Conservation (phyloP, 2,797 vertebrate species). For the Dipus sagitta region DNA sequence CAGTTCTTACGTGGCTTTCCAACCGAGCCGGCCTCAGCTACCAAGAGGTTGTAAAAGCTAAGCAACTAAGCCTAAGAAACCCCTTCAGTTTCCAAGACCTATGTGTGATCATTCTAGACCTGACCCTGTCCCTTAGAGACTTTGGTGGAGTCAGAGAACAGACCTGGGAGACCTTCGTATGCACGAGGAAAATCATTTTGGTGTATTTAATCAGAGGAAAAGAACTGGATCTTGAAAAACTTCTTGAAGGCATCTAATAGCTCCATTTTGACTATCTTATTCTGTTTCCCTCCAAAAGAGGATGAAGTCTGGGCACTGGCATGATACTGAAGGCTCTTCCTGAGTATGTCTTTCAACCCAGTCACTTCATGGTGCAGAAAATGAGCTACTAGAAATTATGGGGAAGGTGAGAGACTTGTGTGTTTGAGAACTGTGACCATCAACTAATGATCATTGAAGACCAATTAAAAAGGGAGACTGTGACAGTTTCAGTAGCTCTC, state of each 20-base stretch:
- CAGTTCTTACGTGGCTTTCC: neutral
- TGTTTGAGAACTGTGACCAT: no score
- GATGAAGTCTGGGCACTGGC: fast-evolving
- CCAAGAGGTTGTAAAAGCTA: neutral
- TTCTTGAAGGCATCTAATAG: no score
- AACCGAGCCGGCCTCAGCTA: neutral
- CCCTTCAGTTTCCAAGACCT: neutral
- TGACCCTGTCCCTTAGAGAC: neutral
- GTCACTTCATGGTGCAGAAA: no score
- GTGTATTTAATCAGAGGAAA: neutral
- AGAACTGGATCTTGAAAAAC: neutral
- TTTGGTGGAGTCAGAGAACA: neutral
- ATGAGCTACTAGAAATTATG: no score
- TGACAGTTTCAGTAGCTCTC: no score
- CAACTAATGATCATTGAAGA: no score
- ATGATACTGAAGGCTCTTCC: neutral
- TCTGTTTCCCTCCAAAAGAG: neutral
- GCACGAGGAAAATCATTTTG: neutral
- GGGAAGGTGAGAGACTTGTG: no score
- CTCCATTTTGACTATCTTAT: neutral
- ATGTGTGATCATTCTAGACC: neutral
- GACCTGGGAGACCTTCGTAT: neutral
- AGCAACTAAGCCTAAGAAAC: neutral
- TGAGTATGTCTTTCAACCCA: no score
- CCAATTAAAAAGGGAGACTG: no score